A percentile compares a stretch with the other conserved stretches of the same genome.
Evolutionary conservation across 1,140 invertebrate species (phyloP).

Genomic region (Cydia amplana): DNA sequence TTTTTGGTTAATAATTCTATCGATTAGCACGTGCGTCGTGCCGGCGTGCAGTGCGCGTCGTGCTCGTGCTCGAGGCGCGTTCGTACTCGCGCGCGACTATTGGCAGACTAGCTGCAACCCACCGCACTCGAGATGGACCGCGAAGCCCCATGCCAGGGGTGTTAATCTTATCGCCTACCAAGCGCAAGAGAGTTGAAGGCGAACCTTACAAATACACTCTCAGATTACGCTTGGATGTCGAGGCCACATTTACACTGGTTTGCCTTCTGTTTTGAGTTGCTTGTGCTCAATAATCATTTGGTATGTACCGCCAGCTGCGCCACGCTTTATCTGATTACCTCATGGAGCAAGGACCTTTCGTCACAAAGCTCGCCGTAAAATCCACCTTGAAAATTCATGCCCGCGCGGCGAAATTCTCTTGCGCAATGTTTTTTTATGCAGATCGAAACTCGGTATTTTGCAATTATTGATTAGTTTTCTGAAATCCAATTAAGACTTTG

Average conservation of each 20-base stretch:
- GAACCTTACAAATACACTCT: slow-evolving; percentile 8
- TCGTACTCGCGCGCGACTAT: slow-evolving; percentile 64
- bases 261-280: background rate
- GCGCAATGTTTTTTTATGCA: slow-evolving; percentile 42
- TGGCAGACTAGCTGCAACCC: slow-evolving; percentile 63
- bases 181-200: background rate
- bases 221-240: background rate
- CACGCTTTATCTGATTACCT: slow-evolving; percentile 68
- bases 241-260: background rate
- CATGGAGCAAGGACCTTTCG: slow-evolving; percentile 77
- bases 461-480: slow-evolving; percentile 32
- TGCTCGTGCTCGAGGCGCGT: slow-evolving; percentile 50
- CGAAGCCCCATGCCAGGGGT: slow-evolving; percentile 43
- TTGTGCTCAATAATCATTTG: background rate
- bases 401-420: slow-evolving; percentile 60
- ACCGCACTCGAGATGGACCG: slow-evolving; percentile 60
- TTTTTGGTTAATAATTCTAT: slow-evolving; percentile 30
- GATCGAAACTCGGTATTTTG: slow-evolving; percentile 34
- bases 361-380: slow-evolving; percentile 71
- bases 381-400: slow-evolving; percentile 67
- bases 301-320: slow-evolving; percentile 50
- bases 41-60: slow-evolving; percentile 38
- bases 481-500: slow-evolving; percentile 12
- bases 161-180: background rate
- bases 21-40: slow-evolving; percentile 41